Evolutionary conservation across 2,113 vertebrate genomes (phyloP).

Genomic region (Galbula dea): DNA sequence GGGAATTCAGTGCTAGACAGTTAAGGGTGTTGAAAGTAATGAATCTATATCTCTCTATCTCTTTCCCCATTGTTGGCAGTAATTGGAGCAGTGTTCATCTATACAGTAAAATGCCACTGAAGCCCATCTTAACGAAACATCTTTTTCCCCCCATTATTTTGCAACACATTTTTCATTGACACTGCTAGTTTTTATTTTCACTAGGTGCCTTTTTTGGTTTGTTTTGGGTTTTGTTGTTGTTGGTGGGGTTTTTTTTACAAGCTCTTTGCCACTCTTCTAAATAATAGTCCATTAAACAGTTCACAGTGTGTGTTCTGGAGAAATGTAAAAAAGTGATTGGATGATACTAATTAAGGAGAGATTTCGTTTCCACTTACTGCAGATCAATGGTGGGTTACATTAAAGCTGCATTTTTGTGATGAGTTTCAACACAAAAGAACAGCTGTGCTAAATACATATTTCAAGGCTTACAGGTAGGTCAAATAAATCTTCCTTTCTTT

Average conservation of each 20-base stretch:
- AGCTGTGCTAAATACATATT: conserved; percentile 81
- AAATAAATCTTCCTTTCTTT: conserved; percentile 65
- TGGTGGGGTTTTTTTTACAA: conserved; percentile 55
- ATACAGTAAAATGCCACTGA: conserved; percentile 76
- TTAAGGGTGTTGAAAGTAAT: conserved; percentile 81
- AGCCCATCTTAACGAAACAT: conserved; percentile 80
- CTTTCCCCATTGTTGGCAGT: conserved; percentile 77
- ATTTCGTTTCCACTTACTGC: conserved; percentile 82
- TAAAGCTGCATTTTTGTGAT: conserved; percentile 74
- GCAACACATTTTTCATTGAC: conserved; percentile 81
- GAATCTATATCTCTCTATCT: conserved; percentile 79
- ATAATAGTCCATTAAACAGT: conserved; percentile 84
- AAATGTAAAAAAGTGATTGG: conserved; percentile 81
- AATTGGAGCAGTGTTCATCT: conserved; percentile 83
- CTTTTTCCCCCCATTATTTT: conserved; percentile 76
- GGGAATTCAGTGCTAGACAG: conserved; percentile 76
- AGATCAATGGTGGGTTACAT: conserved; percentile 81
- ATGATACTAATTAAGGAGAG: conserved; percentile 86
- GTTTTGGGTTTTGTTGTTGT: no score
- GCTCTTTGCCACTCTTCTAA: conserved; percentile 75
- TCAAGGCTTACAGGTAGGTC: conserved; percentile 78
- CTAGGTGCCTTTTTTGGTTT: not conserved
- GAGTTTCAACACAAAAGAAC: conserved; percentile 78
- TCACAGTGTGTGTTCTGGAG: conserved; percentile 79
- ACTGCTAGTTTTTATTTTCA: conserved; percentile 74